A percentile compares a stretch with the other conserved stretches of the same genome.
phyloP scores from a whole-genome alignment of 92 coral and sea anemone genomes.

The Paramuricea clavata region DNA sequence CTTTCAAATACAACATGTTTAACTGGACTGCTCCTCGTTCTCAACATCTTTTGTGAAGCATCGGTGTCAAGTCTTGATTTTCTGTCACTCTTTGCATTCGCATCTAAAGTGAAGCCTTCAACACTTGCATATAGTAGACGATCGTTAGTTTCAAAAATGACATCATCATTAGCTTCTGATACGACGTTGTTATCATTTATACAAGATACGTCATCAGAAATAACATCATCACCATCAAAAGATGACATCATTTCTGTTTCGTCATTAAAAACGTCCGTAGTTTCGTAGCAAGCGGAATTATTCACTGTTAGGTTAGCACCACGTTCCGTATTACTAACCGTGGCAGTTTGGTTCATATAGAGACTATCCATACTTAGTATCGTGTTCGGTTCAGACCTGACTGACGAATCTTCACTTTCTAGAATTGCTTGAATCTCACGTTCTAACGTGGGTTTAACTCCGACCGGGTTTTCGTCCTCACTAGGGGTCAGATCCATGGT shows the following conservation, averaged over 20 bases:
- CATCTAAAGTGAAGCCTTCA: background rate
- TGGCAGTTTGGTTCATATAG: background rate
- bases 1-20: constrained; percentile 18
- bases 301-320: background rate
- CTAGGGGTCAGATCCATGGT: background rate
- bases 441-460: constrained; percentile 63
- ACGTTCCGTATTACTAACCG: background rate
- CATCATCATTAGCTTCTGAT: constrained; percentile 11
- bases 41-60: background rate
- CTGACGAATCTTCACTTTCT: constrained; percentile 68
- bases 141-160: background rate
- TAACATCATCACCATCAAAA: constrained; percentile 10
- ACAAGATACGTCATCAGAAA: background rate
- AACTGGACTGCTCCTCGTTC: background rate
- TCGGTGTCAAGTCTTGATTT: background rate
- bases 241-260: constrained; percentile 27
- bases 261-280: constrained; percentile 30
- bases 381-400: constrained; percentile 14
- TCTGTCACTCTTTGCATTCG: background rate
- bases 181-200: background rate
- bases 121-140: background rate
- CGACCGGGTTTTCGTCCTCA: constrained; percentile 41
- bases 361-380: constrained; percentile 12
- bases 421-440: constrained; percentile 66
- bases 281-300: background rate